phyloP scores from a whole-genome alignment of 2,888 invertebrate species.

The Drosophila buzzatii region DNA sequence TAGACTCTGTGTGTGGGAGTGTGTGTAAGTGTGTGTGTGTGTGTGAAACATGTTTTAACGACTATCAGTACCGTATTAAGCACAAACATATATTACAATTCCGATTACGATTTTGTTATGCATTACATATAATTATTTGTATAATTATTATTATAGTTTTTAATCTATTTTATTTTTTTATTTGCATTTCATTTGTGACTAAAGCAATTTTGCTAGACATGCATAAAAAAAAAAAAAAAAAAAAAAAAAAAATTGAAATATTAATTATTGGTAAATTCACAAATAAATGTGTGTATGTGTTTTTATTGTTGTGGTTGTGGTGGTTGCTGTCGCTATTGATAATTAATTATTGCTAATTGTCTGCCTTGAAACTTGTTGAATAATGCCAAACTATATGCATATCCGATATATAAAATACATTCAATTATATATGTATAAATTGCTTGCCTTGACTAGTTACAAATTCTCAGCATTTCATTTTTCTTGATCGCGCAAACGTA shows the following conservation, averaged over 20 bases:
- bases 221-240: not conserved
- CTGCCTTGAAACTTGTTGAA: slow-evolving; percentile 18
- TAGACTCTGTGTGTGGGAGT: slow-evolving; percentile 1
- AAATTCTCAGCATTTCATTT: slow-evolving; percentile 32
- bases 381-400: slow-evolving; percentile 21
- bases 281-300: not conserved
- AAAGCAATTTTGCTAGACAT: slow-evolving; percentile 23
- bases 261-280: slow-evolving; percentile 54
- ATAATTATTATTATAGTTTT: not conserved
- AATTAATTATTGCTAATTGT: slow-evolving; percentile 18
- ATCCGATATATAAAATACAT: slow-evolving; percentile 12
- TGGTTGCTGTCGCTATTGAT: slow-evolving; percentile 22
- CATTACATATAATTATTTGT: not conserved
- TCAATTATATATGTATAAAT: slow-evolving; percentile 11
- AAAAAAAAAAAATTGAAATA: slow-evolving; percentile 1
- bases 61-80: slow-evolving; percentile 53
- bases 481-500: slow-evolving; percentile 10
- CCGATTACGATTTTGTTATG: slow-evolving; percentile 2
- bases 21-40: slow-evolving; percentile 14
- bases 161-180: not conserved
- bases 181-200: slow-evolving; percentile 11
- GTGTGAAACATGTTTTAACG: slow-evolving; percentile 29
- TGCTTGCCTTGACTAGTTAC: slow-evolving; percentile 65
- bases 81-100: slow-evolving; percentile 33
- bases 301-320: slow-evolving; percentile 10